A percentile compares a stretch with the other conserved stretches of the same genome.
Conservation (phyloP, 2,113 vertebrate species). For the Pongo pygmaeus region DNA sequence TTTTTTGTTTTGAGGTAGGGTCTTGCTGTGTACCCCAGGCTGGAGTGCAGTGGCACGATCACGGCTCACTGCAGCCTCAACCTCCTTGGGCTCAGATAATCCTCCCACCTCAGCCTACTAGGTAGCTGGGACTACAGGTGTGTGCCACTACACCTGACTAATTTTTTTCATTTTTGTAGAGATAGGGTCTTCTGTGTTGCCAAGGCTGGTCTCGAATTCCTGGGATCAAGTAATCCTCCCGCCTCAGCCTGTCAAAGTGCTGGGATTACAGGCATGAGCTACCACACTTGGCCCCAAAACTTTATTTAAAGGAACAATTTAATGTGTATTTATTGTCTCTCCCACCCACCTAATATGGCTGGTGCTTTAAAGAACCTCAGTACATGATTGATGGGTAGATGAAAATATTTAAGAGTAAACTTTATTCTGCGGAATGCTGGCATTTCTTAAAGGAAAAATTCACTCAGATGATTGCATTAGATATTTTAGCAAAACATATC, state of each 20-base stretch:
- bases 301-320: neutral
- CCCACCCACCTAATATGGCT: neutral
- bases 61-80: no score
- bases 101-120: no score
- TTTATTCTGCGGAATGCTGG: neutral
- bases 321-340: neutral
- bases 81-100: no score
- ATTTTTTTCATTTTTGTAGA: neutral
- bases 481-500: neutral
- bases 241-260: no score
- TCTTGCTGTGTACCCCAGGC: no score
- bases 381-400: neutral
- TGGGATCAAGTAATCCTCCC: no score
- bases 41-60: no score
- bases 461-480: neutral
- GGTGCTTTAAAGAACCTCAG: neutral
- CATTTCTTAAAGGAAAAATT: neutral
- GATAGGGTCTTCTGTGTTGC: neutral
- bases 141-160: neutral
- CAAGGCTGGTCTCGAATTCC: no score
- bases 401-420: neutral
- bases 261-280: neutral
- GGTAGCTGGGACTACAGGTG: no score
- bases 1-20: no score
- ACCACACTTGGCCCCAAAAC: neutral